Conservation (phyloP, 2,113 vertebrate genomes). For the Vanacampus margaritifer region DNA sequence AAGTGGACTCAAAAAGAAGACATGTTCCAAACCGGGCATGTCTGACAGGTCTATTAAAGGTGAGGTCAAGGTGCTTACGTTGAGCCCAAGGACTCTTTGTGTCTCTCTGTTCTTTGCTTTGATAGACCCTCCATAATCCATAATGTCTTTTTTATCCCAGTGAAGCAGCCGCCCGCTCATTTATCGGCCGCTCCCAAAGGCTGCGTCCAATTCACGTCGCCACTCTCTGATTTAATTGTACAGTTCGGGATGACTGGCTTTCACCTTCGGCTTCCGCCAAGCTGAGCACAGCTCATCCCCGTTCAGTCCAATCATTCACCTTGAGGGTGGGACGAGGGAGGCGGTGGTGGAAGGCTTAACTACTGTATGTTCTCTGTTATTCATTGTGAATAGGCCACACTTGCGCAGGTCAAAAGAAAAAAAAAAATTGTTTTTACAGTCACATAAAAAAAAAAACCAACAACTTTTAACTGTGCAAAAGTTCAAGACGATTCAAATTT, state of each 20-base stretch:
- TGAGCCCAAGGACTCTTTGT: slow-evolving; percentile 12
- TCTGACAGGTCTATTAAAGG: slow-evolving; percentile 23
- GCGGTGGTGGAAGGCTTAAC: background rate
- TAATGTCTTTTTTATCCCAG: slow-evolving; percentile 27
- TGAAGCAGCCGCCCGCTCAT: slow-evolving; percentile 22
- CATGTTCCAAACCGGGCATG: background rate
- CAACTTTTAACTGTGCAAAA: background rate
- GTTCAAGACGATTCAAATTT: background rate
- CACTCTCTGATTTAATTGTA: slow-evolving; percentile 71
- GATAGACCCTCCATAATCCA: slow-evolving; percentile 44
- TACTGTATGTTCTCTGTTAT: background rate
- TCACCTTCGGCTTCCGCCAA: slow-evolving; percentile 62
- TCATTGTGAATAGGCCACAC: background rate
- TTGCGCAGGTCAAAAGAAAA: background rate
- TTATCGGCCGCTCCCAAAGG: slow-evolving; percentile 68
- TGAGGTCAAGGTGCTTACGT: slow-evolving; percentile 19
- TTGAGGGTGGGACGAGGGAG: background rate
- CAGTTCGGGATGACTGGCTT: slow-evolving; percentile 71
- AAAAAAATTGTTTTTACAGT: background rate
- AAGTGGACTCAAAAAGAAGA: slow-evolving; percentile 1
- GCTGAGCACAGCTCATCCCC: slow-evolving; percentile 53
- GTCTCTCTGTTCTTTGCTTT: slow-evolving; percentile 17
- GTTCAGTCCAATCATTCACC: slow-evolving; percentile 24
- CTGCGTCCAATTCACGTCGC: slow-evolving; percentile 55
- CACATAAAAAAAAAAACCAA: no score